Evolutionary conservation across 2,888 invertebrate species (phyloP).

Genomic region (Pimpla rufipes): DNA sequence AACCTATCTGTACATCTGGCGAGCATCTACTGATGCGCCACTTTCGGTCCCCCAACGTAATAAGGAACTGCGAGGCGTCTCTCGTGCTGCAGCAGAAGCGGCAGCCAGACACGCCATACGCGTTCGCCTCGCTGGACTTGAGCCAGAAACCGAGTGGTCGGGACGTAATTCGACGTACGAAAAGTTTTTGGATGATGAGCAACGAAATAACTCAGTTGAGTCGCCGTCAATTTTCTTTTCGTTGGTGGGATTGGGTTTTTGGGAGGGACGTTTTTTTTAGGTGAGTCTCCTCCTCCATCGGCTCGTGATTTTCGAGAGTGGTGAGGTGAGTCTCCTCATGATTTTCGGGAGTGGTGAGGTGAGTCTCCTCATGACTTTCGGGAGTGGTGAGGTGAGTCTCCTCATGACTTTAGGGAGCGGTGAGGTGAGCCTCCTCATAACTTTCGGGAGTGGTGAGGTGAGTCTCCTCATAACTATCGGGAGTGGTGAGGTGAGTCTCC

Average conservation of each 20-base stretch:
- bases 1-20: background rate
- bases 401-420: background rate
- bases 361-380: too few relatives aligned
- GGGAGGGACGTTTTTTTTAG: too few relatives aligned
- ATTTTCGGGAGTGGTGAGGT: too few relatives aligned
- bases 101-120: background rate
- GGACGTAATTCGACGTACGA: conserved; percentile 20
- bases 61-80: conserved; percentile 27
- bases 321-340: too few relatives aligned
- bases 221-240: background rate
- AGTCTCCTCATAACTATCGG: too few relatives aligned
- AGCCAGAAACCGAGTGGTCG: conserved; percentile 6
- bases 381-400: background rate
- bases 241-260: background rate
- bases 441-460: background rate
- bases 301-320: too few relatives aligned
- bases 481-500: too few relatives aligned
- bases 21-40: conserved; percentile 21
- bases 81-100: too few relatives aligned
- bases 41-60: conserved; percentile 31
- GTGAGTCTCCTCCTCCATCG: too few relatives aligned
- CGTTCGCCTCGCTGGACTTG: too few relatives aligned
- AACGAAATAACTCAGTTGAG: background rate
- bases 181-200: background rate
- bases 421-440: too few relatives aligned